Evolutionary conservation across 2,888 invertebrate species (phyloP).

Genomic region (Melikaiella ostensackeni): DNA sequence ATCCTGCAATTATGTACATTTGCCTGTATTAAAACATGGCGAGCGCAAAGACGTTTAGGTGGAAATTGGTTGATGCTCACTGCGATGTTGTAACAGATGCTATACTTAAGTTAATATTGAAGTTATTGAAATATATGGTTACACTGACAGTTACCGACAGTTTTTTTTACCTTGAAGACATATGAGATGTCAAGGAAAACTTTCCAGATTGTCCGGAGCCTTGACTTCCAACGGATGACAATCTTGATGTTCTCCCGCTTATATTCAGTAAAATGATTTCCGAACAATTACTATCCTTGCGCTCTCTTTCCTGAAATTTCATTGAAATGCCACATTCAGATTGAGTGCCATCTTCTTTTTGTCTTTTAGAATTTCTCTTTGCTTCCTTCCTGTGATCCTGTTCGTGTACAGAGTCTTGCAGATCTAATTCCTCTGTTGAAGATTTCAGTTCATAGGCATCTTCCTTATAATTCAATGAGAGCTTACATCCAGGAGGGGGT

Average conservation of each 20-base stretch:
- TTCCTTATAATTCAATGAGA: constrained; percentile 80
- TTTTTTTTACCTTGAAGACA: constrained; percentile 70
- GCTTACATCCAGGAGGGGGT: constrained; percentile 69
- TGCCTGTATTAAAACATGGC: no score
- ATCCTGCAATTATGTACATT: no score
- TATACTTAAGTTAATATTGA: no score
- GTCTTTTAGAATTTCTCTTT: constrained; percentile 73
- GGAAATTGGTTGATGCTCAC: no score
- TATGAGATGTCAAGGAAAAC: constrained; percentile 71
- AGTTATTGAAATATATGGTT: no score
- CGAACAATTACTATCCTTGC: constrained; percentile 87
- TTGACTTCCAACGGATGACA: constrained; percentile 90
- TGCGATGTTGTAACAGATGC: no score
- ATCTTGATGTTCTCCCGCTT: constrained; percentile 87
- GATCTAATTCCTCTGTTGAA: constrained; percentile 92
- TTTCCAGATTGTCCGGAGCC: constrained; percentile 81
- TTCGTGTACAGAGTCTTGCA: constrained; percentile 83
- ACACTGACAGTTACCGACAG: no score
- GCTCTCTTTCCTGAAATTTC: constrained; percentile 80
- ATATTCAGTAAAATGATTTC: constrained; percentile 86
- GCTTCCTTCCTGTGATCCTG: constrained; percentile 71
- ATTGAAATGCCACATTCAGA: constrained; percentile 75
- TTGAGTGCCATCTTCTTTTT: constrained; percentile 71
- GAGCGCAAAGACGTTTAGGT: no score
- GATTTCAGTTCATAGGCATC: constrained; percentile 91